Evolutionary conservation across 2,797 vertebrate genomes (phyloP).

Genomic region (Bovichtus diacanthus): DNA sequence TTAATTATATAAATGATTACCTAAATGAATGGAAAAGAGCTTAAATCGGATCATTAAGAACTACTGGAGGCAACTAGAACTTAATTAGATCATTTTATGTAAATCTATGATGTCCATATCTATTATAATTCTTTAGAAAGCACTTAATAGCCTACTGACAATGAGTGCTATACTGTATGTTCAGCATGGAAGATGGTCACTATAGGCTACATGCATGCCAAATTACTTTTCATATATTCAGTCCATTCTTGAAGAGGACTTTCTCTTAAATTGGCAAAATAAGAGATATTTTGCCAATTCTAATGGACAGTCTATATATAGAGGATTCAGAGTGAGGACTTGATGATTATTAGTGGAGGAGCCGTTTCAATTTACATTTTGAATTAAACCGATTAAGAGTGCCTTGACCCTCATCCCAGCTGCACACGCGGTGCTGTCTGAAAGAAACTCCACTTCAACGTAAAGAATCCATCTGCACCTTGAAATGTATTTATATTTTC

Average conservation of each 20-base stretch:
- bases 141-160: background rate
- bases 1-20: background rate
- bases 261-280: slow-evolving; percentile 14
- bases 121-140: background rate
- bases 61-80: background rate
- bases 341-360: slow-evolving; percentile 16
- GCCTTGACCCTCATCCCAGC: slow-evolving; percentile 24
- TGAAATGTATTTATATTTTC: too few species aligned
- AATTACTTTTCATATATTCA: background rate
- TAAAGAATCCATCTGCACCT: background rate
- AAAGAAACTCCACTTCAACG: background rate
- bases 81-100: slow-evolving; percentile 5
- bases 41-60: background rate
- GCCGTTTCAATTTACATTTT: slow-evolving; percentile 35
- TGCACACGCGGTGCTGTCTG: background rate
- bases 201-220: background rate
- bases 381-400: slow-evolving; percentile 36
- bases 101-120: slow-evolving; percentile 1
- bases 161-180: background rate
- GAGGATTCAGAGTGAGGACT: slow-evolving; percentile 11
- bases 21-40: background rate
- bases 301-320: slow-evolving; percentile 21
- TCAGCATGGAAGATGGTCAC: too few species aligned
- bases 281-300: slow-evolving; percentile 12
- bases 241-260: background rate